These are phyloP conservation scores for Agapornis canus DNA, from an alignment of 2,797 vertebrate species.

Conservation along the genomic window DNA sequence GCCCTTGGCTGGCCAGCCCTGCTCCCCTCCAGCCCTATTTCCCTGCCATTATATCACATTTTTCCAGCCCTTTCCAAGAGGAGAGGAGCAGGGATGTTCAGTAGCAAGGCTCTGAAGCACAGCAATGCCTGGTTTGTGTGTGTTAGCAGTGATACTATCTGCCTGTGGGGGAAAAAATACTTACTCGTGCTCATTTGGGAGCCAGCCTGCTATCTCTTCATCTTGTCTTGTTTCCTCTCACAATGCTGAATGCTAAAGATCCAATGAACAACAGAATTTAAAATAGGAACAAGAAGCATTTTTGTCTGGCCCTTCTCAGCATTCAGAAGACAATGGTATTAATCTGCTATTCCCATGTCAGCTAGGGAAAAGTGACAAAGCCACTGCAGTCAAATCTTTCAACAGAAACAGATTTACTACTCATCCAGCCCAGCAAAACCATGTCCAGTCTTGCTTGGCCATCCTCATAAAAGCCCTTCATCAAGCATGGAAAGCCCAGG, in stretches of 20 bases:
- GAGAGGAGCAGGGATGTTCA: accelerated
- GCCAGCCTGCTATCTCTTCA: background rate
- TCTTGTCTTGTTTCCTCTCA: slow-evolving; percentile 21
- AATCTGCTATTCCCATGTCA: background rate
- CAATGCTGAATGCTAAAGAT: slow-evolving; percentile 6
- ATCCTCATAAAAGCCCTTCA: background rate
- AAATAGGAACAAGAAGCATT: slow-evolving; percentile 46
- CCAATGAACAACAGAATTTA: slow-evolving; percentile 21
- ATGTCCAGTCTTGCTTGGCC: background rate
- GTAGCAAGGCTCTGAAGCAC: background rate
- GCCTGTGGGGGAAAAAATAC: background rate
- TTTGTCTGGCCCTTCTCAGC: slow-evolving; percentile 26
- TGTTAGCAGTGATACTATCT: background rate
- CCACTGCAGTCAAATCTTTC: background rate
- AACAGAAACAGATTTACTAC: background rate
- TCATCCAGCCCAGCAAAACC: background rate
- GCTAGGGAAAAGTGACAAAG: slow-evolving; percentile 22
- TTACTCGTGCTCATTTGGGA: background rate
- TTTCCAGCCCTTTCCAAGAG: background rate
- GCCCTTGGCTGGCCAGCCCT: background rate
- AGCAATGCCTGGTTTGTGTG: background rate
- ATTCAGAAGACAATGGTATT: slow-evolving; percentile 14
- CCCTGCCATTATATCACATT: background rate
- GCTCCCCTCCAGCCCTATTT: background rate
- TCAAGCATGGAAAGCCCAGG: background rate